Evolutionary conservation across 2,113 vertebrate species (phyloP).

Genomic region (zebrafish (Danio rerio)): DNA sequence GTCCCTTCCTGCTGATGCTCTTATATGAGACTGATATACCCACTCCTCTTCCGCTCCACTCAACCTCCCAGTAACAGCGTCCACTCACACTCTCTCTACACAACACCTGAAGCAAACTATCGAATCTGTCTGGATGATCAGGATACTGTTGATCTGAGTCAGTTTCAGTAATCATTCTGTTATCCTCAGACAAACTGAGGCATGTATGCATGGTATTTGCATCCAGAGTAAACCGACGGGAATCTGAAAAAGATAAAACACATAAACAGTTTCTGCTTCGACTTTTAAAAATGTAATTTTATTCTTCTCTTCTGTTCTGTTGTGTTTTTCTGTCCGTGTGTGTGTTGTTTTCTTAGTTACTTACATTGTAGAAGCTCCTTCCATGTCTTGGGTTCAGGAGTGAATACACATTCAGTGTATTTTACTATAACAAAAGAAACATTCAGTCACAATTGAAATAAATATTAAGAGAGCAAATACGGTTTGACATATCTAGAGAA

Average conservation of each 20-base stretch:
- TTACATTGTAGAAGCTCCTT: slow-evolving; percentile 18
- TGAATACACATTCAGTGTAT: neutral
- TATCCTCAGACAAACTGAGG: neutral
- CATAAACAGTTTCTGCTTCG: neutral
- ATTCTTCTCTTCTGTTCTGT: no score
- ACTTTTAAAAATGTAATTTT: no score
- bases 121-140: slow-evolving; percentile 29
- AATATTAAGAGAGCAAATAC: neutral
- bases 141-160: neutral
- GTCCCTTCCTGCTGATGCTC: neutral
- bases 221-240: neutral
- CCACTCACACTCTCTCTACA: slow-evolving; percentile 3
- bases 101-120: slow-evolving; percentile 1
- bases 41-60: neutral
- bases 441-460: neutral
- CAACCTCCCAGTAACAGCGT: slow-evolving; percentile 25
- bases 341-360: neutral
- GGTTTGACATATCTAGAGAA: no score
- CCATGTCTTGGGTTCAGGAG: neutral
- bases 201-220: neutral
- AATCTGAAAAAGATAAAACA: slow-evolving; percentile 10
- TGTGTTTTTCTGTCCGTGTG: neutral
- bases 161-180: slow-evolving; percentile 9
- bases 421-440: neutral
- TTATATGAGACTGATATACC: slow-evolving; percentile 12